phyloP scores from a whole-genome alignment of 2,113 vertebrate genomes.

The Sciurus niger region DNA sequence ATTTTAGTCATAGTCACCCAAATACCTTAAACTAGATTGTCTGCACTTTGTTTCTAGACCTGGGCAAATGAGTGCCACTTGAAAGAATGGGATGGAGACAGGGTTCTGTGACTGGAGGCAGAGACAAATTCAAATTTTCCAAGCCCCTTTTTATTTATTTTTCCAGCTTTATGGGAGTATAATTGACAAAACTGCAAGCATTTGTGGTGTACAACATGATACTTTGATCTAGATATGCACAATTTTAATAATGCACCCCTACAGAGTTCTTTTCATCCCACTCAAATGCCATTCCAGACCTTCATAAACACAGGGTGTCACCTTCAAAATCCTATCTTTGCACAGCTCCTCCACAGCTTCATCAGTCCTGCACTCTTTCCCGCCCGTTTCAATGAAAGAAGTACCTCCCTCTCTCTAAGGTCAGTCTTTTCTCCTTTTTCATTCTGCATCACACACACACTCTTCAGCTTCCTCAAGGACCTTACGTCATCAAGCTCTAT shows the following conservation, averaged over 20 bases:
- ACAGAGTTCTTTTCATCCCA: background rate
- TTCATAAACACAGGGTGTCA: background rate
- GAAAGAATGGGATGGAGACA: constrained; percentile 24
- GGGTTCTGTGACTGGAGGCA: background rate
- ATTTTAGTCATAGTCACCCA: constrained; percentile 39
- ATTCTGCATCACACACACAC: background rate
- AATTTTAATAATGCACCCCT: background rate
- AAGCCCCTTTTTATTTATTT: background rate
- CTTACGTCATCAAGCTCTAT: constrained; percentile 7
- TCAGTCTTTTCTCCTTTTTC: constrained; percentile 1
- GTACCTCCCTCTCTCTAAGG: background rate
- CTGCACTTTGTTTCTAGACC: constrained; percentile 38
- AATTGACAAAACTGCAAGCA: background rate
- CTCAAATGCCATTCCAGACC: constrained; percentile 50
- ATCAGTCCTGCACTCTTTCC: background rate
- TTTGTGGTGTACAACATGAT: background rate
- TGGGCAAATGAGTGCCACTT: background rate
- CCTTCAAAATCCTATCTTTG: constrained; percentile 35
- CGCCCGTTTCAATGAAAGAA: background rate
- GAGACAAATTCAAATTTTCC: constrained; percentile 52
- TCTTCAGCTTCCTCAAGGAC: constrained; percentile 12
- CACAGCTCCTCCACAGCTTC: background rate
- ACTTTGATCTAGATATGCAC: background rate
- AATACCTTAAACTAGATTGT: constrained; percentile 25
- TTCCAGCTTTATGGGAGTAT: background rate